A percentile compares a stretch with the other conserved stretches of the same genome.
Evolutionary conservation across 2,113 vertebrate genomes (phyloP).

Genomic region (Patagioenas fasciata): DNA sequence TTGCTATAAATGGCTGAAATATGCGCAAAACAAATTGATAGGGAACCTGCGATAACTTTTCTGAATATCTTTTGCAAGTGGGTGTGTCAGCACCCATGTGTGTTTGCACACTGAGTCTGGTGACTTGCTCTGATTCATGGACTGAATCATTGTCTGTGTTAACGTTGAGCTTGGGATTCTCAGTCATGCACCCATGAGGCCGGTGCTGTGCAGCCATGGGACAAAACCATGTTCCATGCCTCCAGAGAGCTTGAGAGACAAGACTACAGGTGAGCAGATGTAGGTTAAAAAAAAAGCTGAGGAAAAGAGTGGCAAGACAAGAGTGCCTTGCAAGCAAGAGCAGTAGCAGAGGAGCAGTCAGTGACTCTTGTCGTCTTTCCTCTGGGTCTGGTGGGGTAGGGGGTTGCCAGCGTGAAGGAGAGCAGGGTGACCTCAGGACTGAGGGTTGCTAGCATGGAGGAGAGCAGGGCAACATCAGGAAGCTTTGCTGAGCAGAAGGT

Average conservation of each 20-base stretch:
- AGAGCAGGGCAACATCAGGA: rapidly evolving
- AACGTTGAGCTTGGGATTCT: neutral
- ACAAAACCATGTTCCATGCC: neutral
- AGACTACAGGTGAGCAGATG: neutral
- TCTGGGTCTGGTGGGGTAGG: neutral
- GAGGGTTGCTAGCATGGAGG: neutral
- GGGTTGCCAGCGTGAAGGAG: neutral
- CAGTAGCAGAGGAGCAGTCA: neutral
- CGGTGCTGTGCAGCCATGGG: neutral
- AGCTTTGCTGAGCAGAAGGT: rapidly evolving
- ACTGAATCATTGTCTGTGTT: neutral
- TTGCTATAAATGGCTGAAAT: neutral
- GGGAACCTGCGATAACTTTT: neutral
- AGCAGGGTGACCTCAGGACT: rapidly evolving
- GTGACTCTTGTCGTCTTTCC: neutral
- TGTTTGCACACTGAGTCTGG: neutral
- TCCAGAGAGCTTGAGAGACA: neutral
- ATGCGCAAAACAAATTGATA: neutral
- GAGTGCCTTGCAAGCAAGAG: neutral
- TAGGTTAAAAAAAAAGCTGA: neutral
- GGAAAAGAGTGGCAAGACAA: neutral
- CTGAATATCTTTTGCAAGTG: neutral
- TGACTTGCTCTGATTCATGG: neutral
- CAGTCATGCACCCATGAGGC: neutral
- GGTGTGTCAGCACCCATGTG: neutral